These are phyloP conservation scores for Polymixis flavicincta DNA, from an alignment of 2,888 invertebrate species.

Conservation along the genomic window DNA sequence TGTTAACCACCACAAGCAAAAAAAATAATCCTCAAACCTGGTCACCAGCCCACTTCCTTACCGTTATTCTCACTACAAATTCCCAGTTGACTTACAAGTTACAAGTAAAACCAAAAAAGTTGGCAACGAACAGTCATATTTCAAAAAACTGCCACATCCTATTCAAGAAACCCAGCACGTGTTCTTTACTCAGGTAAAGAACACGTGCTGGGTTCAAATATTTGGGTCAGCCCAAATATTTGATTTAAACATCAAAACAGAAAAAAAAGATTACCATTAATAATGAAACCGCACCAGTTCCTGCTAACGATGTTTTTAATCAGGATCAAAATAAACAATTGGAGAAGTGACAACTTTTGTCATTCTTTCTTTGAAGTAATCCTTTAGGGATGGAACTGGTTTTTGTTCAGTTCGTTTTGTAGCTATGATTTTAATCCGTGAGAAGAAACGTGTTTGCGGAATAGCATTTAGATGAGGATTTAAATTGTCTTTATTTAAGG, in stretches of 20 bases:
- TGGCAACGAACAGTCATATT: slow-evolving; percentile 30
- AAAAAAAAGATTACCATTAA: slow-evolving; percentile 51
- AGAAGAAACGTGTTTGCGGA: slow-evolving; percentile 46
- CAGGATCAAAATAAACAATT: slow-evolving; percentile 54
- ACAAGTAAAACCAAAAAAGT: slow-evolving; percentile 31
- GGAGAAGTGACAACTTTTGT: slow-evolving; percentile 35
- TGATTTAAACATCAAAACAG: slow-evolving; percentile 45
- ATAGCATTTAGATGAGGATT: slow-evolving; percentile 38
- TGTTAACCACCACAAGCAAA: neutral
- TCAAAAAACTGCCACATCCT: slow-evolving; percentile 35
- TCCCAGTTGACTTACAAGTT: slow-evolving; percentile 43
- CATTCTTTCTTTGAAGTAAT: slow-evolving; percentile 55
- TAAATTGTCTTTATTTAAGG: slow-evolving; percentile 39
- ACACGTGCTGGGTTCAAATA: too few species aligned
- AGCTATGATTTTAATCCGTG: slow-evolving; percentile 44
- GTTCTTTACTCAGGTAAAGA: too few species aligned
- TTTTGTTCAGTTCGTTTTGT: slow-evolving; percentile 30
- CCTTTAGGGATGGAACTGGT: slow-evolving; percentile 54
- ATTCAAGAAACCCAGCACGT: slow-evolving; percentile 60
- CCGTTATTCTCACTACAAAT: slow-evolving; percentile 24
- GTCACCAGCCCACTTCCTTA: neutral
- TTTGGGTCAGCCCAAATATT: too few species aligned
- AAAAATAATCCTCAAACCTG: slow-evolving; percentile 27
- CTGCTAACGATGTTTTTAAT: slow-evolving; percentile 56
- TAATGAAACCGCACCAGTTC: slow-evolving; percentile 57